Percentiles rank a stretch among this genome's conserved stretches.
Conservation (phyloP, 2,797 vertebrate genomes). For the Sebastes ruberrimus region DNA sequence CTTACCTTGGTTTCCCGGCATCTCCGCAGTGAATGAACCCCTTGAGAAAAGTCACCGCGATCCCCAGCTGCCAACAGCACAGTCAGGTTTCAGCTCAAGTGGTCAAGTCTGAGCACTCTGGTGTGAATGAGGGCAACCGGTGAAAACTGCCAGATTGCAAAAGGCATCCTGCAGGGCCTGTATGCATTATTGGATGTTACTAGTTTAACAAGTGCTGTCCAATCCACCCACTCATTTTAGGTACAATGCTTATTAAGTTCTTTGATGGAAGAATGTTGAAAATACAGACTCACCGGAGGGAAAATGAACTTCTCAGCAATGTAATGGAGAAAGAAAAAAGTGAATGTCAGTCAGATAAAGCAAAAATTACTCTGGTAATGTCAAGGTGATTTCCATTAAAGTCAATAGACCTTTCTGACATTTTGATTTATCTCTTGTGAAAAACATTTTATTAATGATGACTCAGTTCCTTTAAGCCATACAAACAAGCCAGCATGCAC, state of each 20-base stretch:
- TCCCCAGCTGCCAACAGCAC: conserved; percentile 23
- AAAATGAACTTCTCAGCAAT: background rate
- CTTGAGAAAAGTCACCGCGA: conserved; percentile 25
- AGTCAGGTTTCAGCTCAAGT: conserved; percentile 20
- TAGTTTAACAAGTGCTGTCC: background rate
- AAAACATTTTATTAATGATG: background rate
- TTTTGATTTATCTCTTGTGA: background rate
- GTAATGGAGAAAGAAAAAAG: background rate
- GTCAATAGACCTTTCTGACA: background rate
- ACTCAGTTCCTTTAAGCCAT: background rate
- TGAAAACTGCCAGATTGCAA: conserved; percentile 18
- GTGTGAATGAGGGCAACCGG: conserved; percentile 23
- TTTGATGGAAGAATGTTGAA: background rate
- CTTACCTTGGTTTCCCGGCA: conserved; percentile 25
- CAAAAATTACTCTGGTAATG: background rate
- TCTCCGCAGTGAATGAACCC: conserved; percentile 25
- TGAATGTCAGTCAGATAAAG: background rate
- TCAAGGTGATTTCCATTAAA: background rate
- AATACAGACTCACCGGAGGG: background rate
- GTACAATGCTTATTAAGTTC: background rate
- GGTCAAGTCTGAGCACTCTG: conserved; percentile 27
- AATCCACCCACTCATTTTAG: background rate
- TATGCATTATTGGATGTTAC: conserved; percentile 10
- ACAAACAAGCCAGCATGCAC: background rate
- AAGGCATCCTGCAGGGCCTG: conserved; percentile 1